These are phyloP conservation scores for Harmothoe impar DNA, from an alignment of 2,888 invertebrate species.

Conservation along the genomic window DNA sequence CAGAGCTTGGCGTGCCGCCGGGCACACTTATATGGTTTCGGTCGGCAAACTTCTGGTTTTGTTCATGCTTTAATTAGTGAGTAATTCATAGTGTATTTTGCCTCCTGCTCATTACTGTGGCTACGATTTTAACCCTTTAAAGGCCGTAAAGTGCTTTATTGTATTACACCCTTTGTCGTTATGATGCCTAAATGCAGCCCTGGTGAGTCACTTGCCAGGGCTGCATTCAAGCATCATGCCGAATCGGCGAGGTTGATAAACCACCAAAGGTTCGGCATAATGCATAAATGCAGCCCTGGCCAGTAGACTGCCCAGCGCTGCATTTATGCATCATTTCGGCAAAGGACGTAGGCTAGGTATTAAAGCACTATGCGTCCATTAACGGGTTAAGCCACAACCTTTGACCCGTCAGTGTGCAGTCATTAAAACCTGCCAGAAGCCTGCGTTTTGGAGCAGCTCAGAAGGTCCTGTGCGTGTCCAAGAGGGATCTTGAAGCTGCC, in stretches of 20 bases:
- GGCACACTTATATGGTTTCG: background rate
- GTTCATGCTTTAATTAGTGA: slow-evolving; percentile 10
- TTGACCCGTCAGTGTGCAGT: background rate
- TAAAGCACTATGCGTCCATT: too few species aligned
- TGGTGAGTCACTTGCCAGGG: too few species aligned
- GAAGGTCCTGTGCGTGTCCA: slow-evolving; percentile 14
- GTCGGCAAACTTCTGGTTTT: slow-evolving; percentile 27
- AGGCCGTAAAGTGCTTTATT: too few species aligned
- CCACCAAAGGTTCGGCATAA: too few species aligned
- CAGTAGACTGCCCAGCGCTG: too few species aligned
- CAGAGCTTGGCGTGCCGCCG: background rate
- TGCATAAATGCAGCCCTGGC: too few species aligned
- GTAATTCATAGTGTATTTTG: background rate
- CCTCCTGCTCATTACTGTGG: background rate
- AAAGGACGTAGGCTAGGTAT: too few species aligned
- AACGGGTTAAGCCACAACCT: background rate
- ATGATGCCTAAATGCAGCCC: too few species aligned
- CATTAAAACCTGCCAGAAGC: background rate
- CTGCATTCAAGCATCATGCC: too few species aligned
- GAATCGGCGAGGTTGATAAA: too few species aligned
- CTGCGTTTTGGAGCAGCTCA: background rate
- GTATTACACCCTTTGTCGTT: too few species aligned
- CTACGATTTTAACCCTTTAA: background rate
- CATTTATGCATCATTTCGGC: too few species aligned
- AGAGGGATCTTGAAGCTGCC: background rate